phyloP scores from a whole-genome alignment of 2,888 invertebrate species.

The Plagiodera versicolora region DNA sequence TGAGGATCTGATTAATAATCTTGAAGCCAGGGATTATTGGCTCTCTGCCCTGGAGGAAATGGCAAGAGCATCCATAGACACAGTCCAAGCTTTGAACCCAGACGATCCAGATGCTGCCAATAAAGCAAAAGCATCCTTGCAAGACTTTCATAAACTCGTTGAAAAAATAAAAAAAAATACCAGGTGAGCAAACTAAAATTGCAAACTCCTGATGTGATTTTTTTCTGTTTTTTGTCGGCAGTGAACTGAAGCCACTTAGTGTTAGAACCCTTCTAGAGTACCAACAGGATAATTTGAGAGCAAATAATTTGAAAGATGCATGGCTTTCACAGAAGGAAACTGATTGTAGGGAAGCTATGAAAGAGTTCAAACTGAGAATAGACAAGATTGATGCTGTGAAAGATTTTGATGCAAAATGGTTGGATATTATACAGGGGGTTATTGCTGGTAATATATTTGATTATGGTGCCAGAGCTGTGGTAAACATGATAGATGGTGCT shows the following conservation, averaged over 20 bases:
- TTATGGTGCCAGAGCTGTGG: constrained; percentile 94
- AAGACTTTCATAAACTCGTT: constrained; percentile 79
- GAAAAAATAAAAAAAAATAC: constrained; percentile 77
- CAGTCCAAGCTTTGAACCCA: constrained; percentile 79
- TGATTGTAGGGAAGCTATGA: constrained; percentile 83
- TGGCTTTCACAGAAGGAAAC: constrained; percentile 80
- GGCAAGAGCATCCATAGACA: constrained; percentile 80
- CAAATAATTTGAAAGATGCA: constrained; percentile 91
- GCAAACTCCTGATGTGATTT: not conserved
- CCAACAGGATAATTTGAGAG: constrained; percentile 87
- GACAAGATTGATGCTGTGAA: constrained; percentile 69
- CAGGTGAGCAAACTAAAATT: constrained; percentile 73
- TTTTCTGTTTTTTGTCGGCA: constrained; percentile 27
- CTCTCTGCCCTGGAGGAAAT: constrained; percentile 86
- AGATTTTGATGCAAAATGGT: constrained; percentile 63
- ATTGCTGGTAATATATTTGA: constrained; percentile 93
- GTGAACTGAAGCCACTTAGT: constrained; percentile 71
- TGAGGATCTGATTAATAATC: constrained; percentile 83
- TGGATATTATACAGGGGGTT: constrained; percentile 67
- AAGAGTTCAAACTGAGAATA: constrained; percentile 68
- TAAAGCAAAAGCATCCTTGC: constrained; percentile 79
- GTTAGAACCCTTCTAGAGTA: constrained; percentile 88
- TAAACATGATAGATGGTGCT: constrained; percentile 76
- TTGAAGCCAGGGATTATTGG: constrained; percentile 90
- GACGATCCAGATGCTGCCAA: constrained; percentile 74